Percentiles rank a stretch among this genome's conserved stretches.
These are phyloP conservation scores for Oenanthe melanoleuca DNA, from an alignment of 2,113 vertebrate species.

Conservation along the genomic window DNA sequence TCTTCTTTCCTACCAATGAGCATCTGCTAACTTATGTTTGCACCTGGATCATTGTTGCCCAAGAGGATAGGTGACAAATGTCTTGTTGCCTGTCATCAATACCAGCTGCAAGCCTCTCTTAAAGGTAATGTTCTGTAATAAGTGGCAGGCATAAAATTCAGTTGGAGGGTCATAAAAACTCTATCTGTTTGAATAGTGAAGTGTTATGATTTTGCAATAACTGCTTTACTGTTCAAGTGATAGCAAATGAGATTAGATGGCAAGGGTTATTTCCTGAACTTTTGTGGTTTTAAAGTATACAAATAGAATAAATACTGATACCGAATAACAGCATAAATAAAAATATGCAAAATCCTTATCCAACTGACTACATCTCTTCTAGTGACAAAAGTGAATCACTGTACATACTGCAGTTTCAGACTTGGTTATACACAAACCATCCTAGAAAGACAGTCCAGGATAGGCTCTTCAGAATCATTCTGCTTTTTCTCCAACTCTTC, in stretches of 20 bases:
- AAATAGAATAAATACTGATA: neutral
- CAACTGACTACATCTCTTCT: neutral
- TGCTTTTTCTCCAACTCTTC: neutral
- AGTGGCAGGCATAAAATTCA: conserved; percentile 42
- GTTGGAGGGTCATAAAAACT: conserved; percentile 58
- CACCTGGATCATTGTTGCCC: conserved; percentile 35
- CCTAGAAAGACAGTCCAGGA: neutral
- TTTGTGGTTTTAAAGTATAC: neutral
- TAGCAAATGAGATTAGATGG: conserved; percentile 30
- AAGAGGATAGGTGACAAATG: conserved; percentile 20
- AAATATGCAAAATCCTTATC: neutral
- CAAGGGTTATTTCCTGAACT: conserved; percentile 22
- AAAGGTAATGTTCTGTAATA: conserved; percentile 22
- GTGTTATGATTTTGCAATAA: conserved; percentile 65
- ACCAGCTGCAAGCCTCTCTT: conserved; percentile 57
- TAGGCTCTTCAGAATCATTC: neutral
- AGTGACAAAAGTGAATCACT: neutral
- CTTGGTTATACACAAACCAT: neutral
- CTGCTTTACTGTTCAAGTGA: conserved; percentile 41
- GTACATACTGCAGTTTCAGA: neutral
- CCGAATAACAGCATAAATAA: neutral
- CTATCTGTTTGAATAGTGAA: conserved; percentile 60
- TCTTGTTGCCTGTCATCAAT: conserved; percentile 18
- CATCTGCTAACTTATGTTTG: conserved; percentile 34
- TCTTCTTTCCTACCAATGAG: neutral